These are phyloP conservation scores for Indicator maculatus DNA, from an alignment of 2,113 vertebrate species.

Conservation along the genomic window DNA sequence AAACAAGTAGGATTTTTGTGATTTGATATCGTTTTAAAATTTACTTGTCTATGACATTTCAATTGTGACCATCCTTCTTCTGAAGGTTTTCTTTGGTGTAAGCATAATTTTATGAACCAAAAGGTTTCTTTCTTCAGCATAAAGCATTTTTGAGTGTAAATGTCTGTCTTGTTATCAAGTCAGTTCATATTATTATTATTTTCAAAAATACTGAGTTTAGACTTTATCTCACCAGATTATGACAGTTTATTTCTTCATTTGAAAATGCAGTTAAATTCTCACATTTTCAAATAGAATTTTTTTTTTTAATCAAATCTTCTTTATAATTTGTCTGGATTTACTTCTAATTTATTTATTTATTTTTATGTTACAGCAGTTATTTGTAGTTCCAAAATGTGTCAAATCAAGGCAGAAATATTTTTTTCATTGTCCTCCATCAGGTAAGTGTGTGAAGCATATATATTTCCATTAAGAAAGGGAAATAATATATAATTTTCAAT, in stretches of 20 bases:
- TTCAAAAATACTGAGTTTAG: not conserved
- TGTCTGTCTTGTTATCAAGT: not conserved
- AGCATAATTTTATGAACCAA: not conserved
- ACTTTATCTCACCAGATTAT: not conserved
- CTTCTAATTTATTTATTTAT: not conserved
- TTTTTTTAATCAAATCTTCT: not conserved
- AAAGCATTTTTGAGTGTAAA: not conserved
- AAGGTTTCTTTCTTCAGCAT: not conserved
- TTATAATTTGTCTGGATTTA: not conserved
- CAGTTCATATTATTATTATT: not conserved
- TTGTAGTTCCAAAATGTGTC: not conserved
- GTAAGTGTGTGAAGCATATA: not conserved
- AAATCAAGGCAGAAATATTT: not conserved
- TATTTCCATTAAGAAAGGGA: not conserved
- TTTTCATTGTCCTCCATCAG: not conserved
- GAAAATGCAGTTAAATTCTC: not conserved
- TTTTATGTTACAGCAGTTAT: not conserved
- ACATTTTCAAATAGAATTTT: not conserved
- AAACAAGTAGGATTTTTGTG: not conserved
- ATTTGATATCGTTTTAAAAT: not conserved
- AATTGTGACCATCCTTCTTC: not conserved
- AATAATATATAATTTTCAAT: constrained; percentile 6
- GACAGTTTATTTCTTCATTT: not conserved
- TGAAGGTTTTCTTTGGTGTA: not conserved
- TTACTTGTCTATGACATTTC: not conserved